A percentile compares a stretch with the other conserved stretches of the same genome.
Conservation (phyloP, 2,888 invertebrate genomes). For the Hydrotaea cyrtoneurina region DNA sequence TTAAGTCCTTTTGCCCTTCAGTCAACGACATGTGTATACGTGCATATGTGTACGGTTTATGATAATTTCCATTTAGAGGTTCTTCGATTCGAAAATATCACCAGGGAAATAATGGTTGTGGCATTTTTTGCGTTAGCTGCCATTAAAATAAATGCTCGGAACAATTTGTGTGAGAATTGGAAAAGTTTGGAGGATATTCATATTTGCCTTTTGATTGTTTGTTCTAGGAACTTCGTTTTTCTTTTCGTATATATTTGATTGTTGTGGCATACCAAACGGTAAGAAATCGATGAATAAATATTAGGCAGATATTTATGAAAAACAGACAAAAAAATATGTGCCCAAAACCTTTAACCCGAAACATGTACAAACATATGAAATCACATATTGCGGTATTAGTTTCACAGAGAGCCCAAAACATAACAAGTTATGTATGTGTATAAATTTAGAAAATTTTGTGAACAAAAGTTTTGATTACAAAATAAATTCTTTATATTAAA, state of each 20-base stretch:
- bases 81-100: conserved; percentile 30
- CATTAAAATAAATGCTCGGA: conserved; percentile 55
- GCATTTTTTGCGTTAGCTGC: conserved; percentile 33
- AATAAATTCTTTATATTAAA: conserved; percentile 31
- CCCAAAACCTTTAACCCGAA: not conserved
- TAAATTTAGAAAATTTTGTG: not conserved
- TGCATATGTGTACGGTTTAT: conserved; percentile 6
- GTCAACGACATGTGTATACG: not conserved
- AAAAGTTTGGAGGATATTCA: conserved; percentile 57
- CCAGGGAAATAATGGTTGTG: conserved; percentile 40
- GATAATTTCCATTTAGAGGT: conserved; percentile 41
- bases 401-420: not conserved
- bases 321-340: not conserved
- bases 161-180: conserved; percentile 55
- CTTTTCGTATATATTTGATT: conserved; percentile 5
- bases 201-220: conserved; percentile 51
- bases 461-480: conserved; percentile 42
- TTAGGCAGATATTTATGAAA: conserved; percentile 45
- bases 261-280: conserved; percentile 36
- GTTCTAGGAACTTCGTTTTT: not conserved
- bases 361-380: not conserved
- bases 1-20: too few relatives aligned
- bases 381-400: not conserved
- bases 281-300: conserved; percentile 46
- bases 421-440: conserved; percentile 24